Evolutionary conservation across 2,797 vertebrate species (phyloP), one percentile per base, ranked within the genome.

Genomic region (Erpetoichthys calabaricus): DNA sequence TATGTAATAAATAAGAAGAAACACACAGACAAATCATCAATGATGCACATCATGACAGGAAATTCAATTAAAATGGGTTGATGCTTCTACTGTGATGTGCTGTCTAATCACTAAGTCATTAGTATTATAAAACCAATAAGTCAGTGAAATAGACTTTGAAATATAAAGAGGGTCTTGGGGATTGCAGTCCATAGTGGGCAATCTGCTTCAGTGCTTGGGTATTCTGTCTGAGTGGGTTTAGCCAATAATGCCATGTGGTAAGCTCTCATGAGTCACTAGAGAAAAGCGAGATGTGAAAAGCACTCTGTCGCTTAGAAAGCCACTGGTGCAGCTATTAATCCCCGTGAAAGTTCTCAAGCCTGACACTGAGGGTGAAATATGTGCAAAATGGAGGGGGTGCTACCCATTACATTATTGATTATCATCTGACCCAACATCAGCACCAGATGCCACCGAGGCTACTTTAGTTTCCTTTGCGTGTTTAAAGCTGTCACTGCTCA

Each of bases 131-230:
- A 67, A 72, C 69, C 73, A 70, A 74, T 70, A 74, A 63, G 76
- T 72, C 72, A 79, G 77, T 63, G 73, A 86, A 89, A 85, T 68
- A 73, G 73, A 79, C 66, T 79, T 72, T 79, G 80, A 87, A 86
- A 82, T 74, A 78, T 73, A 85, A 85, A 89, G 69, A 83, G 70
- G 71, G 77, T 73, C 70, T 67, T 64, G 73, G 79, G 75, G 76
- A 87, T 85, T 86, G 69, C 62, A 76, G 64, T 66, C 54, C 65
- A 71, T 68, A 67, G 65, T 64, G 46, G 52, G 68, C 77, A 85
- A 87, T 79, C 71, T 84, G 87, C 70, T 74, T 76, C 69, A 66
- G 49, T 60, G 55, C 52, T 46, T 57, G 57, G 57, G 47, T 51
- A 60, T 60, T 45, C 53, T 55, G 63, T 63, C 74, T 64, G 59